Conservation (phyloP, 2,797 vertebrate species). For the Catamblyrhynchus diadema region DNA sequence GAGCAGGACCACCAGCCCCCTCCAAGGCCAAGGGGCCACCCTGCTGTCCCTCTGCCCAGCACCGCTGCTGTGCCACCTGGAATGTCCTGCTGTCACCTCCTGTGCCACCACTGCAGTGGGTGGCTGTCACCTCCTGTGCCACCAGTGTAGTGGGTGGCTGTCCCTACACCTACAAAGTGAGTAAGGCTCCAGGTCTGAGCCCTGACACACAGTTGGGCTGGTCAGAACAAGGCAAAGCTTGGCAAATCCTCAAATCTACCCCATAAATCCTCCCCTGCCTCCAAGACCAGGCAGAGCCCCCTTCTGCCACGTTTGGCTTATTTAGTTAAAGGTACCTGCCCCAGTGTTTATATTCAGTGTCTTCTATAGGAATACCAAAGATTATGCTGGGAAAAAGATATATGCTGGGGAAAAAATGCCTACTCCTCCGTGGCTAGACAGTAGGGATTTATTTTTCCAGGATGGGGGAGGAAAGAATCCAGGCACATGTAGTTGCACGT, state of each 20-base stretch:
- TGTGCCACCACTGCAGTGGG: fast-evolving
- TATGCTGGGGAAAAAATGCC: neutral
- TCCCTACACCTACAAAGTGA: neutral
- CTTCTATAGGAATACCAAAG: neutral
- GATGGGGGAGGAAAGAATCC: neutral
- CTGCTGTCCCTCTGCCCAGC: neutral
- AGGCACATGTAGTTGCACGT: neutral
- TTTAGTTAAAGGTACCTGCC: neutral
- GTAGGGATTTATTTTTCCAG: slow-evolving; percentile 6
- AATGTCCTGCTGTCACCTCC: neutral
- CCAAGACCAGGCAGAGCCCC: neutral
- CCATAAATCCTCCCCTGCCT: neutral
- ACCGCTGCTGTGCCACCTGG: fast-evolving
- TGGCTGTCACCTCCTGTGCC: too few species aligned
- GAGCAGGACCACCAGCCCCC: neutral
- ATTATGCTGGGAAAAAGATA: neutral
- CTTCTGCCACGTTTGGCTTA: neutral
- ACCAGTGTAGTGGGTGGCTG: too few species aligned
- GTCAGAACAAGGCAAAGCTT: neutral
- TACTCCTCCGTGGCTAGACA: neutral
- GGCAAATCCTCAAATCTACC: neutral
- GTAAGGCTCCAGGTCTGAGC: neutral
- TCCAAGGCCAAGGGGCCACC: neutral
- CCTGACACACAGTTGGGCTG: neutral
- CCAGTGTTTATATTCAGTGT: neutral